Percentiles rank a stretch among this genome's conserved stretches.
These are phyloP conservation scores for Stegodyphus mimosarum DNA, from an alignment of 1,140 invertebrate genomes.

Conservation along the genomic window DNA sequence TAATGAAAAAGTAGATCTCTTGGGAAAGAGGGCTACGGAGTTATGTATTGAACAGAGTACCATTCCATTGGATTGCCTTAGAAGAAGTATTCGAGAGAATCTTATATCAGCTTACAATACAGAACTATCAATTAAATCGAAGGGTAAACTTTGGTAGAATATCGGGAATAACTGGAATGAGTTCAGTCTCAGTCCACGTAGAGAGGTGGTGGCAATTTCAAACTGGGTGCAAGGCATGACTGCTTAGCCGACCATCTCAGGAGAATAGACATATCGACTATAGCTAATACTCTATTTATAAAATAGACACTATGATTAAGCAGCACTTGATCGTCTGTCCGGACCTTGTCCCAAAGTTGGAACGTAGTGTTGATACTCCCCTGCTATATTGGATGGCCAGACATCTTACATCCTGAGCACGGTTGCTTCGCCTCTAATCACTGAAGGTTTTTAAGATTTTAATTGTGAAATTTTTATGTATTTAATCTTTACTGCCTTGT, in stretches of 20 bases:
- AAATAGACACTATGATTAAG: background rate
- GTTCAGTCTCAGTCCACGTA: background rate
- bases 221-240: background rate
- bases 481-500: too few relatives aligned
- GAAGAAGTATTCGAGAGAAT: background rate
- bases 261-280: background rate
- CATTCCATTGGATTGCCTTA: background rate
- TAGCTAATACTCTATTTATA: background rate
- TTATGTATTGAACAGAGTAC: background rate
- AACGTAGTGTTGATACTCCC: background rate
- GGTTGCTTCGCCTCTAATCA: background rate
- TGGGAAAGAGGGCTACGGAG: background rate
- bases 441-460: background rate
- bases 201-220: background rate
- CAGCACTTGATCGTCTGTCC: background rate
- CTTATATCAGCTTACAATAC: background rate
- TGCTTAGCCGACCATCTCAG: background rate
- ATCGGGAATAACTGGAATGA: background rate
- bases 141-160: background rate
- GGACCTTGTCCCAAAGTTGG: background rate
- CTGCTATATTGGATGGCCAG: too few relatives aligned
- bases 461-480: too few relatives aligned
- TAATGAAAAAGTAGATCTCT: background rate
- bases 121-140: background rate
- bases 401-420: background rate